Conservation (phyloP, 2,113 vertebrate genomes). For the Leucopsar rothschildi region DNA sequence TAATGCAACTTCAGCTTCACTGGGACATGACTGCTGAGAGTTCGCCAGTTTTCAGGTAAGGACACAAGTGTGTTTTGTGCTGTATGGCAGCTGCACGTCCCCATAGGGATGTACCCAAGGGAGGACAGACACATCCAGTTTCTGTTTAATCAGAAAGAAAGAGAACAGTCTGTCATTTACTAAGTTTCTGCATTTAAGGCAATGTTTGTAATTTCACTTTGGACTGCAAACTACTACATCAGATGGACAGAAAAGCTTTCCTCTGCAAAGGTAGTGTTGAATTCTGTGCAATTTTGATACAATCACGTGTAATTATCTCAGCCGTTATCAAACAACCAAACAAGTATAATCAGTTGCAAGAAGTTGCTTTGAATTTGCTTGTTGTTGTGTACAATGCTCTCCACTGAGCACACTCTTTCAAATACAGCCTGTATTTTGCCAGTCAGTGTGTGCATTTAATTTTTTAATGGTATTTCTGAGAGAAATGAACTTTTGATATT, state of each 20-base stretch:
- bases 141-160: not conserved
- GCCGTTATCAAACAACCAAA: not conserved
- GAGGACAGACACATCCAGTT: not conserved
- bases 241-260: not conserved
- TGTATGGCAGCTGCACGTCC: not conserved
- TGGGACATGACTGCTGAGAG: not conserved
- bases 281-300: not conserved
- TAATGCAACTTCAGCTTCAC: not conserved
- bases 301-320: not conserved
- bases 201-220: not conserved
- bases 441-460: not conserved
- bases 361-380: not conserved
- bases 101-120: accelerated
- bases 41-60: not conserved
- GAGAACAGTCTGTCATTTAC: not conserved
- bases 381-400: not conserved
- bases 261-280: not conserved
- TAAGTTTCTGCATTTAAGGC: not conserved
- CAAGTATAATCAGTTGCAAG: not conserved
- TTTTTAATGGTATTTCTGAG: not conserved
- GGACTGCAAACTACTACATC: not conserved
- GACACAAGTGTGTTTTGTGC: not conserved
- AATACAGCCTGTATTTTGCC: not conserved
- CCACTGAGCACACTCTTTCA: not conserved
- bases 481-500: not conserved